Evolutionary conservation across 2,888 invertebrate genomes (phyloP), one percentile per base, ranked within the genome.

Genomic region (Perizoma affinitatum): DNA sequence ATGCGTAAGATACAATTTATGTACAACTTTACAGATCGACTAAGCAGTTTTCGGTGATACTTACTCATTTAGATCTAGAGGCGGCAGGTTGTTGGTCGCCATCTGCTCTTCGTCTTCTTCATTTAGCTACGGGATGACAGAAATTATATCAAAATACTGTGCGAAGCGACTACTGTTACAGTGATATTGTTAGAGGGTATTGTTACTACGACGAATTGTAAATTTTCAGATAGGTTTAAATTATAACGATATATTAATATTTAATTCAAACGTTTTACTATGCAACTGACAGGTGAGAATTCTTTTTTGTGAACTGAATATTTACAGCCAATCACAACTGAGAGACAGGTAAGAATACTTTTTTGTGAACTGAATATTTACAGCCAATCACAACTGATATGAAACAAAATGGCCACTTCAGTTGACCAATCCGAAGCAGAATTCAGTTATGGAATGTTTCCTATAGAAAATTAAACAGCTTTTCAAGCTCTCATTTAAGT

Each of bases 131-230:
- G 78, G 83, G 75, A 83, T 73, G 76, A 82, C 73, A 86, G 78
- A 77, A 72, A 84, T 79, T 88, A n/a, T 82, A 83, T 90, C 88
- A 90, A 89, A 72, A 84, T 90, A 90, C 90, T 76, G 90, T 90
- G 90, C 90, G 58, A 90, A 90, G 90, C 90, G 71, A 72, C 90
- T 91, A 90, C 85, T 76, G 82, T 81, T 91, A 90, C 85, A 76
- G 82, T 81, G 72, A 68, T 51, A 41, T 47, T 62, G 36, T 41
- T 43, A 44, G 66, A 61, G 49, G 45, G n/a, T n/a, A n/a, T n/a
- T n/a, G n/a, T n/a, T 9, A 63, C 62, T 72, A 75, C 63, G 64
- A 70, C 70, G 66, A 49, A 33, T 60, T 63, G 63, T 63, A 58
- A 68, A 59, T 55, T 44, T 6, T 44, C 22, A 5, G 4, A 44